Evolutionary conservation across 1,140 invertebrate genomes (phyloP).

Genomic region (Drosophila melanogaster): DNA sequence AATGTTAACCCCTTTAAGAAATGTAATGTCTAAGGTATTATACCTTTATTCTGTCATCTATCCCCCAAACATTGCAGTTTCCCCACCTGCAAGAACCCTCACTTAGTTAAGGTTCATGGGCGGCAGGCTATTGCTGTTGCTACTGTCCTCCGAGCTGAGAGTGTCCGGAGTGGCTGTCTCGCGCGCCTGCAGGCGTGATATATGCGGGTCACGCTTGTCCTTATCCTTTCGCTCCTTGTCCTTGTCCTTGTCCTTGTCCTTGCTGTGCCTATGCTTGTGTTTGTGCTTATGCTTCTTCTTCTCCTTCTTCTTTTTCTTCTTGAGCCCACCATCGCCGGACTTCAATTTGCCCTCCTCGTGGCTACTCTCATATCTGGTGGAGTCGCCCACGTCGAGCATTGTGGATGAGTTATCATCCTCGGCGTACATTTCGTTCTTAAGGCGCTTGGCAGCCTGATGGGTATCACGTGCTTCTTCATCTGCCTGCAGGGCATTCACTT

Average conservation of each 20-base stretch:
- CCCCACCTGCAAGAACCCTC: not conserved
- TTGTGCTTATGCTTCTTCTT: conserved; percentile 93
- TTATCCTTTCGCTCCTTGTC: conserved; percentile 85
- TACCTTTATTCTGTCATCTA: conserved; percentile 15
- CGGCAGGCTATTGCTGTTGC: conserved; percentile 78
- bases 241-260: conserved; percentile 86
- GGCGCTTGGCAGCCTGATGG: conserved; percentile 50
- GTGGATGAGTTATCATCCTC: conserved; percentile 71
- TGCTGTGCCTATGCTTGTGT: conserved; percentile 90
- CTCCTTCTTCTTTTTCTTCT: conserved; percentile 92
- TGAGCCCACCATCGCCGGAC: conserved; percentile 80
- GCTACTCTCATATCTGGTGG: conserved; percentile 61
- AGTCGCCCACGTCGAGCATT: conserved; percentile 62
- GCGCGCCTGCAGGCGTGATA: conserved; percentile 80
- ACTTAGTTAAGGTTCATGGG: conserved; percentile 58
- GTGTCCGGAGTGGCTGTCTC: conserved; percentile 87
- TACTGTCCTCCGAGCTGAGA: conserved; percentile 86
- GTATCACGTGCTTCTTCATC: conserved; percentile 36
- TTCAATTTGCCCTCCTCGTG: conserved; percentile 67
- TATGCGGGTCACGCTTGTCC: conserved; percentile 84
- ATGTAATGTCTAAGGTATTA: not conserved
- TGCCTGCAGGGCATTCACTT: conserved; percentile 35
- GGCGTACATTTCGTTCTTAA: conserved; percentile 50
- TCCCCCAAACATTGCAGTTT: not conserved
- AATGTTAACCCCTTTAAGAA: not conserved